phyloP scores from a whole-genome alignment of 2,113 vertebrate species.

The Melospiza georgiana region DNA sequence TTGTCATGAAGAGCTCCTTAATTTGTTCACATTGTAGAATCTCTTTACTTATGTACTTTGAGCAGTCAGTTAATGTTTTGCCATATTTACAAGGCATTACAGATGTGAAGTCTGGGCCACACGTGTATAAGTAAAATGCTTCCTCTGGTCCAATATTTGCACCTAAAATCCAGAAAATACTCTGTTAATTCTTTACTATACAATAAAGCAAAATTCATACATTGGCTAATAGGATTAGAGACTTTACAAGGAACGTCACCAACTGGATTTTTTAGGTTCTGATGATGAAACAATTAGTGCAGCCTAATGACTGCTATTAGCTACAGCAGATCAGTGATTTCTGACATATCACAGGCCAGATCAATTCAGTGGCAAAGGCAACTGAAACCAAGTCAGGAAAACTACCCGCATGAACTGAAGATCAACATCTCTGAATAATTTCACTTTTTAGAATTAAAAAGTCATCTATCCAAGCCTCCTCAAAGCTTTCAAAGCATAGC shows the following conservation, averaged over 20 bases:
- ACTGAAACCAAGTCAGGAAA: not conserved
- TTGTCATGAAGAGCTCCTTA: conserved; percentile 88
- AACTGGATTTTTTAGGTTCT: not conserved
- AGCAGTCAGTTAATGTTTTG: conserved; percentile 77
- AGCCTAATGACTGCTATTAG: not conserved
- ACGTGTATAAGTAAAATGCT: conserved; percentile 89
- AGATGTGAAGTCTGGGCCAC: conserved; percentile 91
- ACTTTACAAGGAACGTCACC: not conserved
- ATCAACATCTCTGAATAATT: not conserved
- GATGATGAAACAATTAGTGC: not conserved
- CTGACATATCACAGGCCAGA: not conserved
- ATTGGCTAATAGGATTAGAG: not conserved
- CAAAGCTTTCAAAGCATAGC: not conserved
- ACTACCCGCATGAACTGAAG: not conserved
- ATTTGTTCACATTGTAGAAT: conserved; percentile 87
- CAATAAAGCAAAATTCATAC: not conserved
- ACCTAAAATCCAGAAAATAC: conserved; percentile 73
- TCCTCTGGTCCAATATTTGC: conserved; percentile 88
- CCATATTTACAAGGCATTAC: conserved; percentile 97
- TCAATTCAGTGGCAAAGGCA: not conserved
- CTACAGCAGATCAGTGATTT: not conserved
- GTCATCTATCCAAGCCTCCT: not conserved
- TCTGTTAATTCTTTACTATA: not conserved
- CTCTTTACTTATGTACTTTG: conserved; percentile 90
- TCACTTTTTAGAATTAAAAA: not conserved